These are phyloP conservation scores for Geopemphigus sp. DNA, from an alignment of 1,140 invertebrate species.

Conservation along the genomic window DNA sequence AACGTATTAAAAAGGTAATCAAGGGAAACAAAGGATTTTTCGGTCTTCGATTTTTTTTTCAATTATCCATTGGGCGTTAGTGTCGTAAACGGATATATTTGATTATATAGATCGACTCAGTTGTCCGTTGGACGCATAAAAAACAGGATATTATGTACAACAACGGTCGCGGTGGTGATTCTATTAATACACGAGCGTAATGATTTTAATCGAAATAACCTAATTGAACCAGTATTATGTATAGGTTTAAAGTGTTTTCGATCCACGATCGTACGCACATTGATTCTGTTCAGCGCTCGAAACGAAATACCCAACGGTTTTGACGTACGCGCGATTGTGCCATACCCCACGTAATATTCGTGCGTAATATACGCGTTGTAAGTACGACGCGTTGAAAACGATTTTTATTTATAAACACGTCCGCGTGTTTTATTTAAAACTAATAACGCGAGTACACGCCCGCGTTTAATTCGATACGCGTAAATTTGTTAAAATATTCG, in stretches of 20 bases:
- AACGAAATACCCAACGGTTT: no score
- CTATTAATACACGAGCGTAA: neutral
- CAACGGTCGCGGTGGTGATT: neutral
- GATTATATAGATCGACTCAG: conserved; percentile 3
- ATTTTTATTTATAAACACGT: no score
- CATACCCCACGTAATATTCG: no score
- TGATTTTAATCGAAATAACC: conserved; percentile 6
- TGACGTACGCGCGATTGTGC: no score
- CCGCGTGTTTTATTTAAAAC: no score
- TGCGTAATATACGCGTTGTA: no score
- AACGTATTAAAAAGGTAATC: neutral
- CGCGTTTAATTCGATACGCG: no score
- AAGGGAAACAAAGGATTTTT: neutral
- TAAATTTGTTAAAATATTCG: no score
- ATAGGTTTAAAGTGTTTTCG: neutral
- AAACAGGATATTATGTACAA: conserved; percentile 18
- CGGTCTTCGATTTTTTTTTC: conserved; percentile 6
- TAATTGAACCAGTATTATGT: neutral
- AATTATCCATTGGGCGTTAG: conserved; percentile 1
- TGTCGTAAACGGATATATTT: conserved; percentile 9
- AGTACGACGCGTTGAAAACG: no score
- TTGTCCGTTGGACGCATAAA: neutral
- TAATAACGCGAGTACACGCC: no score
- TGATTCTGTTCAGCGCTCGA: no score
- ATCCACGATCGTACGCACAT: neutral